A percentile compares a stretch with the other conserved stretches of the same genome.
Evolutionary conservation across 2,888 invertebrate species (phyloP).

Genomic region (Minunthozetes semirufus): DNA sequence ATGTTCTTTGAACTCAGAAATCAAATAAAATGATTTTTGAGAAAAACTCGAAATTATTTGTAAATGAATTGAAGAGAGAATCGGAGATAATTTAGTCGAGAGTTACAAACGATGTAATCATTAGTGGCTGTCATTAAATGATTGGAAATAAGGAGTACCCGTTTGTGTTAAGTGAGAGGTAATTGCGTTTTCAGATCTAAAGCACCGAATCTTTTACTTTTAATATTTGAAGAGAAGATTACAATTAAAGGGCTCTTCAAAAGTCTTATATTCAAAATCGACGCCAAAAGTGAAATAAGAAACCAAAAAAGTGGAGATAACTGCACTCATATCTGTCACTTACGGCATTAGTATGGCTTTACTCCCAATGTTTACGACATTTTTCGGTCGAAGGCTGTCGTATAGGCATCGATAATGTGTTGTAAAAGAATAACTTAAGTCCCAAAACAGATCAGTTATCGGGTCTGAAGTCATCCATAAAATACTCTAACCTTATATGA

Average conservation of each 20-base stretch:
- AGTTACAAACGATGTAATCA: not conserved
- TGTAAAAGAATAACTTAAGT: conserved; percentile 19
- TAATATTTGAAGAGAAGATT: not conserved
- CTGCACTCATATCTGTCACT: conserved; percentile 20
- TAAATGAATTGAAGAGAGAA: not conserved
- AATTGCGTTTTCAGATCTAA: conserved; percentile 25
- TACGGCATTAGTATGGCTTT: conserved; percentile 17
- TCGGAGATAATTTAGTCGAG: not conserved
- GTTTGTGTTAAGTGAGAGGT: not conserved
- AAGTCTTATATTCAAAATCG: not conserved
- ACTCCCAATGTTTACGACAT: conserved; percentile 17
- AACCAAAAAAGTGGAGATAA: not conserved
- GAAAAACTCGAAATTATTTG: not conserved
- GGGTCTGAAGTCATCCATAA: conserved; percentile 10
- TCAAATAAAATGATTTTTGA: not conserved
- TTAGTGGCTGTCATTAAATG: not conserved
- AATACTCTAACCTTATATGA: not conserved
- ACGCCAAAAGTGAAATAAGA: conserved; percentile 24
- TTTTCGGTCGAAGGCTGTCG: not conserved
- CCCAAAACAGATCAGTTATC: conserved; percentile 24
- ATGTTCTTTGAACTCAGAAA: too few relatives aligned
- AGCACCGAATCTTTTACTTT: not conserved
- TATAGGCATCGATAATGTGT: conserved; percentile 8
- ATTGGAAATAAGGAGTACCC: not conserved
- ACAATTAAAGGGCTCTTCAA: conserved; percentile 8